Evolutionary conservation across 2,113 vertebrate species (phyloP), one percentile per base, ranked within the genome.

Genomic region (Ammospiza caudacuta): DNA sequence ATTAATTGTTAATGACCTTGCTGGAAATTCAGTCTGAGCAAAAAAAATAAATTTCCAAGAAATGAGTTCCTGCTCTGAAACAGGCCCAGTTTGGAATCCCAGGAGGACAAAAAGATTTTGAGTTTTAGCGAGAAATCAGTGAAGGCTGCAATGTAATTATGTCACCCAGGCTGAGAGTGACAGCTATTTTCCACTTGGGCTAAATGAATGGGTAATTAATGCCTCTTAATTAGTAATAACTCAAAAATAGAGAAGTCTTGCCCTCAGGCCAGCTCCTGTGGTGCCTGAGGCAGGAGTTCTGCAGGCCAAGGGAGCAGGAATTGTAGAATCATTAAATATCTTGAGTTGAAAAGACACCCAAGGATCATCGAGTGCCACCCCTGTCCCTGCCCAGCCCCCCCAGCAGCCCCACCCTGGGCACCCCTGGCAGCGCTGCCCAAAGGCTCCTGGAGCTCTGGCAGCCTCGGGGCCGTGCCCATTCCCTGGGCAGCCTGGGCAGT

Each of bases 301-400:
- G 31, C n/a, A 77, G 67, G 8, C 27, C 37, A 11, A 0, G 1
- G 58, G 20, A 89, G 8, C 0, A 49, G 39, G 39, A 39, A 39
- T 39, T 39, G 39, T 5, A 39, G 52, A 24, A 24, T 54, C 12
- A 33, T 24, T 4, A 37, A 81, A 44, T 23, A 28, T 20, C 27
- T 28, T 14, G 33, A 81, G 27, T 0, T 66, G 52, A 55, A 81
- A 18, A 37, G 68, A n/a, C 27, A 25, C 27, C 5, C 15, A 15
- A 43, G 22, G 76, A 33, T 13, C 44, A 28, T 1, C 2, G 0
- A 81, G 2, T 2, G 0, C 31, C 3, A 0, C 21, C 0, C 31
- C 31, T 16, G 12, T 3, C 51, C 12, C 49, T 27, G 24, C 25
- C 22, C 49, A 51, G 47, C 2, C 47, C 47, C 46, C 22, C 22